Percentiles rank a stretch among this genome's conserved stretches.
Evolutionary conservation across 2,113 vertebrate genomes (phyloP).

Genomic region (Illadopsis cleaveri): DNA sequence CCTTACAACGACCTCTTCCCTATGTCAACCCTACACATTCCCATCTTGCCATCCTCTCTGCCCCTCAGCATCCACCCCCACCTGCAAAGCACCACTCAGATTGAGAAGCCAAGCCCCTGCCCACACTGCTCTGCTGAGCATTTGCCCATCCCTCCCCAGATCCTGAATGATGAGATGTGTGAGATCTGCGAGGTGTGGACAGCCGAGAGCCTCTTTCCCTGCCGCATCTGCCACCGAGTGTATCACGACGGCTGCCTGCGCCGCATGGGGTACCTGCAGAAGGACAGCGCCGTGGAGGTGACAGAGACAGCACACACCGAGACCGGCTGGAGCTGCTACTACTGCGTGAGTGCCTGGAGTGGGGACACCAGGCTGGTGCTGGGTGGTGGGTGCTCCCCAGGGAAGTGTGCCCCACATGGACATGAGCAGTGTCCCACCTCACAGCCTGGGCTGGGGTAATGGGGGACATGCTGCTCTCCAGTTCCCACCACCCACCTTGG

Average conservation of each 20-base stretch:
- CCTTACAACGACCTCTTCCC: not conserved
- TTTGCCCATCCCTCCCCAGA: constrained; percentile 64
- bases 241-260: constrained; percentile 95
- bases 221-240: constrained; percentile 88
- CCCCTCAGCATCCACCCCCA: not conserved
- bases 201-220: constrained; percentile 91
- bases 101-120: not conserved
- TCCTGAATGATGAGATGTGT: constrained; percentile 89
- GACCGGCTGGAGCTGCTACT: constrained; percentile 95
- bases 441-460: fast-evolving
- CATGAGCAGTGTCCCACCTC: not conserved
- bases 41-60: not conserved
- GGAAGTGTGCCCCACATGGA: fast-evolving
- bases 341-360: constrained; percentile 83
- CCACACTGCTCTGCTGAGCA: not conserved
- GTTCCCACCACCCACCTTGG: not conserved
- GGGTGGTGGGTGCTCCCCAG: not conserved
- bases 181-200: constrained; percentile 98
- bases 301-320: constrained; percentile 86
- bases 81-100: not conserved
- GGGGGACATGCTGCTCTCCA: not conserved
- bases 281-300: constrained; percentile 82
- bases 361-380: not conserved
- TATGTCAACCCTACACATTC: fast-evolving
- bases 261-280: constrained; percentile 89